Percentiles rank a stretch among this genome's conserved stretches.
Evolutionary conservation across 2,113 vertebrate species (phyloP).

Genomic region (Oceanodroma tethys): DNA sequence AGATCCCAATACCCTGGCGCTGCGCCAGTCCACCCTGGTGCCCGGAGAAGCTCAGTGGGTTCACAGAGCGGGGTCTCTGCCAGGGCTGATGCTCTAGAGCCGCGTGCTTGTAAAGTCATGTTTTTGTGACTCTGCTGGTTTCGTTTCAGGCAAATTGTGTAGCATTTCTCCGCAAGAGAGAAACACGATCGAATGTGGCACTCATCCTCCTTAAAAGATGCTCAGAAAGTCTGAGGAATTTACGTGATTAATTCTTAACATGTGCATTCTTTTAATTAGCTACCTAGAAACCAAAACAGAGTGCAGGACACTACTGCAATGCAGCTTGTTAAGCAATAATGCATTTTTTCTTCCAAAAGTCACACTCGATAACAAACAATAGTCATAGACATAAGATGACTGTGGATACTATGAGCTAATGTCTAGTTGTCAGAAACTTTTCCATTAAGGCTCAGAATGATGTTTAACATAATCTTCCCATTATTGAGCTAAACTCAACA

Average conservation of each 20-base stretch:
- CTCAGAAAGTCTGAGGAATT: background rate
- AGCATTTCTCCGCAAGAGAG: background rate
- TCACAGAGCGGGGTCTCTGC: background rate
- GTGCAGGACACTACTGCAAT: slow-evolving; percentile 38
- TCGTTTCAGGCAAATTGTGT: background rate
- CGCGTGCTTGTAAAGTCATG: background rate
- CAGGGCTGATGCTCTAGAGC: background rate
- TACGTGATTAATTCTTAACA: background rate
- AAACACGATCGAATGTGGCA: accelerated
- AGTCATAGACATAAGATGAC: slow-evolving; percentile 40
- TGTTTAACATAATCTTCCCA: slow-evolving; percentile 56
- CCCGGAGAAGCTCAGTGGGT: background rate
- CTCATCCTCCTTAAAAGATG: background rate
- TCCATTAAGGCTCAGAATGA: slow-evolving; percentile 56
- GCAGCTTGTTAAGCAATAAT: slow-evolving; percentile 58
- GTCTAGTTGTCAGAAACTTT: slow-evolving; percentile 70
- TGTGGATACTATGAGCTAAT: slow-evolving; percentile 72
- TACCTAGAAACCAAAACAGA: slow-evolving; percentile 37
- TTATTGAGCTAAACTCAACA: slow-evolving; percentile 43
- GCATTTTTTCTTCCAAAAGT: slow-evolving; percentile 65
- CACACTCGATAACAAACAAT: slow-evolving; percentile 70
- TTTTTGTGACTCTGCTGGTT: background rate
- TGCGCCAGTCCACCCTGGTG: background rate
- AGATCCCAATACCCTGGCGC: background rate
- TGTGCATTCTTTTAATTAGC: slow-evolving; percentile 41